A percentile compares a stretch with the other conserved stretches of the same genome.
Conservation (phyloP, 1,140 invertebrate genomes). For the Limonius californicus region DNA sequence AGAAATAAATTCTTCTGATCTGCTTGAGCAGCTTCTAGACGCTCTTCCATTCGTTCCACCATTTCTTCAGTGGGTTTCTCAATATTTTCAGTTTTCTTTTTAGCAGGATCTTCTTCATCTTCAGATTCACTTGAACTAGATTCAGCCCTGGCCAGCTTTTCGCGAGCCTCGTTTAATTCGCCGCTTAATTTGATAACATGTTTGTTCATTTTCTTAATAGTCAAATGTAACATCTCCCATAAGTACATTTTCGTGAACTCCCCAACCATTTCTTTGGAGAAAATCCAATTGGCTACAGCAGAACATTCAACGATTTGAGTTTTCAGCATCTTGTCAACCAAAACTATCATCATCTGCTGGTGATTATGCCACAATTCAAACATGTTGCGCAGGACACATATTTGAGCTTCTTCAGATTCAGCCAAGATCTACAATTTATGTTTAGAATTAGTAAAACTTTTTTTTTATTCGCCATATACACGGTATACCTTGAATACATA, state of each 20-base stretch:
- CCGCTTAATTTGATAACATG: constrained; percentile 82
- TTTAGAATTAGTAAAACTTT: too few relatives aligned
- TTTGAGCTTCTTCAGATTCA: constrained; percentile 93
- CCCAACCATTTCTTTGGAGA: constrained; percentile 91
- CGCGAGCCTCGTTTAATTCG: constrained; percentile 82
- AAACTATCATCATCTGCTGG: constrained; percentile 94
- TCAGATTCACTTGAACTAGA: constrained; percentile 76
- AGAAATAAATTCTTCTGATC: constrained; percentile 97
- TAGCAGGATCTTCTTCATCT: constrained; percentile 58
- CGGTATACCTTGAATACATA: constrained; percentile 79
- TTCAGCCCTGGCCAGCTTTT: constrained; percentile 72
- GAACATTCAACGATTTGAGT: constrained; percentile 96
- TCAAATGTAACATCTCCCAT: constrained; percentile 97
- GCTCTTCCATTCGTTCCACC: constrained; percentile 91
- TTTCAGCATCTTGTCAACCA: constrained; percentile 96
- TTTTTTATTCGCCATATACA: too few relatives aligned
- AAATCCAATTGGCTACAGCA: constrained; percentile 97
- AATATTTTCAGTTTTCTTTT: constrained; percentile 57
- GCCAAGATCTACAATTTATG: constrained; percentile 60
- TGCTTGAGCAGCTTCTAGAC: constrained; percentile 87
- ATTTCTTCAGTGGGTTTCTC: constrained; percentile 83
- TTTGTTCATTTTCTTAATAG: constrained; percentile 95
- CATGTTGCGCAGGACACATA: constrained; percentile 88
- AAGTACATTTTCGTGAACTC: constrained; percentile 95
- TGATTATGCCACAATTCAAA: constrained; percentile 93